Base-by-base conservation (phyloP, 1,140 invertebrate genomes). In the Aphis gossypii region DNA sequence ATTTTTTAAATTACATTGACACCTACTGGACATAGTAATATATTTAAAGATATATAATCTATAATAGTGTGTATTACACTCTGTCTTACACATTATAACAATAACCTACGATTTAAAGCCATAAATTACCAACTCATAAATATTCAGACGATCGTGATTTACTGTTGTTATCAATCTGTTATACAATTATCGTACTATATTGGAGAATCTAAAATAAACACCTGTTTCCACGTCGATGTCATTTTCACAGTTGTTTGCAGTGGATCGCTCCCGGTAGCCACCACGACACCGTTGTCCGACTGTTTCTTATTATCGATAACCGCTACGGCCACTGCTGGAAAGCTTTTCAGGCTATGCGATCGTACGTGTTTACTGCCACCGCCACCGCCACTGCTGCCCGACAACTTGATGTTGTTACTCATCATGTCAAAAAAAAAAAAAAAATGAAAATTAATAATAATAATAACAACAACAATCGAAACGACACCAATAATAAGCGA, bases 191-290 rank as follows among this genome's bases (percentile, higher is more conserved):
- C 25, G 2, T 60, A 60, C 7, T 20, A 76, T 20, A 76, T 76
- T 14, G 60, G n/a, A 76, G 4, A 76, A 76, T 76, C 30, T 14
- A 30, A 46, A 44, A 54, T 88, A 88, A 35, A 54, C 87, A 96
- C 94, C 96, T 93, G 92, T 93, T 93, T 95, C 97, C 97, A 97
- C 92, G 97, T 97, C 0, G 96, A 95, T 94, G 97, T 96, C 94
- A 97, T 96, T 94, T 97, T 97, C 8, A 38, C 25, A 25, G 25
- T 38, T 6, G 82, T 92, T 23, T 84, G 91, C 38, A 41, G 38
- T 35, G n/a, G n/a, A 30, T 84, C 92, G 25, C 38, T 38, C 1
- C n/a, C 35, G 0, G 8, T n/a, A 18, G 44, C 14, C 4, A 1
- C 23, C 60, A n/a, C 60, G 14, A 9, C n/a, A 14, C 8, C 25